Base-by-base conservation (phyloP, 2,888 invertebrate species). In the Clistopyga incitator region DNA sequence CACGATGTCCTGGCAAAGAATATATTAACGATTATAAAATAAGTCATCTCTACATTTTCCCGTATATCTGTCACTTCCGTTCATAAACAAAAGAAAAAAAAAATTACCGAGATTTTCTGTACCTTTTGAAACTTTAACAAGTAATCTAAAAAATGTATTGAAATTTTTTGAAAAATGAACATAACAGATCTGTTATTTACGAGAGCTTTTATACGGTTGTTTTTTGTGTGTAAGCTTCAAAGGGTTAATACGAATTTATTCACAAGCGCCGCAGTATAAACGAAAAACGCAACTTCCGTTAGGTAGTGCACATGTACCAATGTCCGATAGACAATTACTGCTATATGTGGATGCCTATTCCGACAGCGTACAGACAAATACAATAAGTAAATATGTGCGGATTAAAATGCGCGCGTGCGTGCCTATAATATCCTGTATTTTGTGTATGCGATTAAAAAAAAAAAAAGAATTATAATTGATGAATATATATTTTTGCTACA, bases 401-500 rank as follows among this genome's bases (percentile, higher is more conserved):
- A 11, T 25, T 25, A 13, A 56, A 25, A 56, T 56, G 61, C 34
- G 34, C n/a, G 61, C 59, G 59, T 59, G 34, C 34, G 61, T 61
- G n/a, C 34, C 8, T 61, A 25, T 8, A 23, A 13, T 23, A 23
- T 23, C 54, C 54, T 23, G 54, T 56, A 56, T 25, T 11, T 56
- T 56, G 70, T 34, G 18, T 50, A n/a, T 34, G 52, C 47, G 20
- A 25, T 23, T 6, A 3, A 65, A 45, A 65, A 67, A 45, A 67
- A 42, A 42, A 23, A 6, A n/a, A n/a, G n/a, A n/a, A 45, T 45
- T 20, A 34, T 38, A 3, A 11, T 10, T 42, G 20, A 64, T 45
- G 15, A 67, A 11, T 20, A 67, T 25, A 75, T 67, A 56, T 76
- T 10, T 77, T 68, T 75, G 42, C 65, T 71, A 61, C 34, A 65